Percentiles rank a stretch among this genome's conserved stretches.
These are phyloP conservation scores for Pangasianodon gigas DNA, from an alignment of 2,113 vertebrate species.

Conservation along the genomic window DNA sequence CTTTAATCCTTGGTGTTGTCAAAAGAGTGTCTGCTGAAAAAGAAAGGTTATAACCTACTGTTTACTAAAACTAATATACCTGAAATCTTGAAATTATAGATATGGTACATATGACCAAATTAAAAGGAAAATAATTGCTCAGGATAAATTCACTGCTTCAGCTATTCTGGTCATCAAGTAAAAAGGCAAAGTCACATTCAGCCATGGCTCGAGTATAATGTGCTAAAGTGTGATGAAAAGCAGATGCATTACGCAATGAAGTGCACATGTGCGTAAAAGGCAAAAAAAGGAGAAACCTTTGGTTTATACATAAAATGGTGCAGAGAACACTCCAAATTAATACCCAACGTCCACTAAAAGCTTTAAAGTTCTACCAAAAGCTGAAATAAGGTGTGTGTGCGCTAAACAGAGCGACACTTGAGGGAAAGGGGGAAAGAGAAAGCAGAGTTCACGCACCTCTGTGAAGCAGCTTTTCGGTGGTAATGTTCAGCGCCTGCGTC, in stretches of 20 bases:
- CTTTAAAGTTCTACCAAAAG: background rate
- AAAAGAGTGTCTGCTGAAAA: background rate
- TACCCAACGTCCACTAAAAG: background rate
- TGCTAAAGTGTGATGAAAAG: background rate
- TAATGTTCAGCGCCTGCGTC: background rate
- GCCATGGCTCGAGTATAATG: background rate
- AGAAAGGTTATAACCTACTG: background rate
- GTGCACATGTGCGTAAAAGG: conserved; percentile 27
- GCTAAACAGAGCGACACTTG: background rate
- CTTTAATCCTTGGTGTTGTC: background rate
- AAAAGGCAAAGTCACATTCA: background rate
- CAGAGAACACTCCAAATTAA: background rate
- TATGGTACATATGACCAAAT: background rate
- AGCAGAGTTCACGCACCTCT: background rate
- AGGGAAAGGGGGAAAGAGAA: background rate
- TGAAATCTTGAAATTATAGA: background rate
- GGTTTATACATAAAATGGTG: background rate
- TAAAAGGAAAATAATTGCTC: background rate
- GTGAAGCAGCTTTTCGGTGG: background rate
- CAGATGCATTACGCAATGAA: conserved; percentile 16
- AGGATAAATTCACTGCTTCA: background rate
- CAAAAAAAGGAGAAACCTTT: background rate
- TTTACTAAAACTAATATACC: background rate
- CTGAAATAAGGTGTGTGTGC: background rate
- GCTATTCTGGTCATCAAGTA: background rate